Evolutionary conservation across 30 jellyfish, hydroid and myxozoan genomes (phyloP).

Genomic region (Mastigias papua): DNA sequence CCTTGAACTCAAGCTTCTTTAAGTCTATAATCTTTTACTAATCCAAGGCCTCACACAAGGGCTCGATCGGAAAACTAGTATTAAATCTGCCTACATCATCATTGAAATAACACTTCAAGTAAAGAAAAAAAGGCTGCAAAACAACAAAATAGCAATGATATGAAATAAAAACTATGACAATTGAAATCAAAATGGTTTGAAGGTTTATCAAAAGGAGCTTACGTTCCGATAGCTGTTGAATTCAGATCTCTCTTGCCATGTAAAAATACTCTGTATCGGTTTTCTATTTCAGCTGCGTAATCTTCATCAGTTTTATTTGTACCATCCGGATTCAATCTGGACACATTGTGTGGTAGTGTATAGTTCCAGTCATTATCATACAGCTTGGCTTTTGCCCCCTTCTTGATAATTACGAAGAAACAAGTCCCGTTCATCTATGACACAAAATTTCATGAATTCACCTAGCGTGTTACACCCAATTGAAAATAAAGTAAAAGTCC

Average conservation of each 20-base stretch:
- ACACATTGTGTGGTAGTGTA: slow-evolving; percentile 46
- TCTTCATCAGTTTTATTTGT: slow-evolving; percentile 19
- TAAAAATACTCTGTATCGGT: slow-evolving; percentile 34
- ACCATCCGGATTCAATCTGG: slow-evolving; percentile 27
- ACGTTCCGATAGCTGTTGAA: slow-evolving; percentile 61
- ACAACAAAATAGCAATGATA: too few relatives aligned
- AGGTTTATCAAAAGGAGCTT: background rate
- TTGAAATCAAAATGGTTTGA: background rate
- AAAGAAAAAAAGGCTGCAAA: too few relatives aligned
- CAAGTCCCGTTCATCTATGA: slow-evolving; percentile 23
- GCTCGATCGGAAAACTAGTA: too few relatives aligned
- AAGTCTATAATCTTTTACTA: too few relatives aligned
- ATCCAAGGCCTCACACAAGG: too few relatives aligned
- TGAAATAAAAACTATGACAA: too few relatives aligned
- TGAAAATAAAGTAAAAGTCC: too few relatives aligned
- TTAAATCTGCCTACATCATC: too few relatives aligned
- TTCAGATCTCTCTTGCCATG: slow-evolving; percentile 30
- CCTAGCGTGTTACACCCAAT: too few relatives aligned
- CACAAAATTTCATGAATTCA: background rate
- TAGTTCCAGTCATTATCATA: slow-evolving; percentile 59
- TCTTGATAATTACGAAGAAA: slow-evolving; percentile 49
- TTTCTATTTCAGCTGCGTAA: background rate
- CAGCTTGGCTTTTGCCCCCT: slow-evolving; percentile 57
- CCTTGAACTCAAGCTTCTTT: too few relatives aligned
- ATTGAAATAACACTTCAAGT: too few relatives aligned